These are phyloP conservation scores for Phaonia tiefii DNA, from an alignment of 2,888 invertebrate genomes.

Conservation along the genomic window DNA sequence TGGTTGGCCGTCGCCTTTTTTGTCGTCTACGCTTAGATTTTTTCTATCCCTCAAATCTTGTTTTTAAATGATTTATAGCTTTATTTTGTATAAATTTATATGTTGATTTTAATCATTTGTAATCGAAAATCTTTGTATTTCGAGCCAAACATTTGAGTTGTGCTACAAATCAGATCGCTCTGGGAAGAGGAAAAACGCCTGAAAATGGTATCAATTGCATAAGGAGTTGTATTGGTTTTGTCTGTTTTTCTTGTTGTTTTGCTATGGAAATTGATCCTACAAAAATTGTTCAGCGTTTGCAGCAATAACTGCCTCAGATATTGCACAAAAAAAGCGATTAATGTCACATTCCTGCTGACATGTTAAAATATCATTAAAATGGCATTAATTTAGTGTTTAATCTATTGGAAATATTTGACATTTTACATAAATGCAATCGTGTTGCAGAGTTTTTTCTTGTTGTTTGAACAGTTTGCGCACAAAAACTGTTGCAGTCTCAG, in stretches of 20 bases:
- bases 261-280: slow-evolving; percentile 48
- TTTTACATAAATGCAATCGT: slow-evolving; percentile 68
- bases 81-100: slow-evolving; percentile 65
- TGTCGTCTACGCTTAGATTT: neutral
- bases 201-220: slow-evolving; percentile 48
- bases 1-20: slow-evolving; percentile 20
- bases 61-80: slow-evolving; percentile 65
- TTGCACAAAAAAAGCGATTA: slow-evolving; percentile 66
- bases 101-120: slow-evolving; percentile 67
- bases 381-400: slow-evolving; percentile 71
- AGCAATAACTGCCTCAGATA: slow-evolving; percentile 26
- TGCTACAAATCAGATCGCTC: slow-evolving; percentile 26
- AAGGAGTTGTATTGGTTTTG: slow-evolving; percentile 47
- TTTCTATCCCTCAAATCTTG: slow-evolving; percentile 45
- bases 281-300: slow-evolving; percentile 24
- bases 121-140: slow-evolving; percentile 62
- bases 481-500: neutral
- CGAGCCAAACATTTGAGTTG: slow-evolving; percentile 16
- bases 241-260: too few relatives aligned
- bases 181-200: slow-evolving; percentile 23
- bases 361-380: slow-evolving; percentile 71
- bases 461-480: neutral
- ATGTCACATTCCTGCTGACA: slow-evolving; percentile 71
- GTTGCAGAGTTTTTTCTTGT: slow-evolving; percentile 41
- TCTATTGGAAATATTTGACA: slow-evolving; percentile 68